Conservation (phyloP, 2,113 vertebrate genomes). For the Bos indicus region DNA sequence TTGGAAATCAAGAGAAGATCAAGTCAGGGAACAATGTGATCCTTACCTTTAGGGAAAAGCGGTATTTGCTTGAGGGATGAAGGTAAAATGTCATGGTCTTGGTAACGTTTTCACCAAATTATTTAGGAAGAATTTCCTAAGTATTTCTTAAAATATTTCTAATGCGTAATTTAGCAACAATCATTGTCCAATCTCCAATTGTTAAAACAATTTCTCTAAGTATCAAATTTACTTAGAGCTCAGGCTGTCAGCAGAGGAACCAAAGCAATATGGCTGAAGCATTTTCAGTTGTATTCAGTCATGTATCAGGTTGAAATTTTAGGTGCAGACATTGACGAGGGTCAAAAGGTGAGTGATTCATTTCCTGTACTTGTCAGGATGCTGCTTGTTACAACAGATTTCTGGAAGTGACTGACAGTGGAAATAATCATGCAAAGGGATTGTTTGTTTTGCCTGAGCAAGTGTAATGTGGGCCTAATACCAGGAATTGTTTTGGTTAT, state of each 20-base stretch:
- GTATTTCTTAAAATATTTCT: conserved; percentile 46
- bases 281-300: not conserved
- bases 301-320: not conserved
- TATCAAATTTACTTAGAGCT: not conserved
- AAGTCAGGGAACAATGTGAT: not conserved
- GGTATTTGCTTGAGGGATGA: conserved; percentile 10
- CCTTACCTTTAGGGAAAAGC: conserved; percentile 33
- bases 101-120: conserved; percentile 39
- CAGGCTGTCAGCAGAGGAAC: not conserved
- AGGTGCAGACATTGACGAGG: not conserved
- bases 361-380: conserved; percentile 41
- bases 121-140: conserved; percentile 52
- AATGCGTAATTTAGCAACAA: not conserved
- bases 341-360: conserved; percentile 52
- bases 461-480: not conserved
- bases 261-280: not conserved
- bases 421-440: not conserved
- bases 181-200: not conserved
- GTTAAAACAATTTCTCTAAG: not conserved
- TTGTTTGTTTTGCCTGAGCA: not conserved
- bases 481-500: conserved; percentile 7
- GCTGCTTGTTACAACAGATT: conserved; percentile 34
- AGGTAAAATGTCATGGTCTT: conserved; percentile 1
- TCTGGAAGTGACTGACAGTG: conserved; percentile 51
- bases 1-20: conserved; percentile 45